Base-by-base conservation (phyloP, 2,888 invertebrate species). In the Hecatera dysodea region DNA sequence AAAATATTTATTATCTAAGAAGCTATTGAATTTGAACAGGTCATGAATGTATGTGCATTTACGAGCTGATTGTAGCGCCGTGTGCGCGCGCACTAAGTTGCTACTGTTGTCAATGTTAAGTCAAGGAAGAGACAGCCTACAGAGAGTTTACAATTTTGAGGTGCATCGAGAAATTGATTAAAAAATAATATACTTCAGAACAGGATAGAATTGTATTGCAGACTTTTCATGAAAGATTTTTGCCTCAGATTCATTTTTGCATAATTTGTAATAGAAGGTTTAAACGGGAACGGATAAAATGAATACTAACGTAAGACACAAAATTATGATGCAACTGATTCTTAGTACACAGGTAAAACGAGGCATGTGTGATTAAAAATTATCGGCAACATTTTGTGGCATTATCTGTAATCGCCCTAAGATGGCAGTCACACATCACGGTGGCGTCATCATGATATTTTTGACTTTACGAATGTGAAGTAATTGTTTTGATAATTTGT, bases 81-180 rank as follows among this genome's bases (percentile, higher is more conserved):
- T 92, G 91, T 91, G 92, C 92, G 91, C 93, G 91, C 92, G 89
- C 90, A 87, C 91, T 92, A 91, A 77, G 90, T 90, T 90, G 90
- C 91, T 92, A 93, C 93, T 93, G 93, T 93, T 93, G 93, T 93
- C 93, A 93, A 90, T 92, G 91, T 91, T 90, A 86, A 87, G 87
- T 91, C 89, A 86, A 88, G 86, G 86, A 86, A 86, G 83, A 85
- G 85, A 88, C 88, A 88, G 85, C 88, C 87, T 89, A 89, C 69
- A 84, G 81, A 83, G 77, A 86, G 74, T 70, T 79, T 72, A 67
- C 52, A 79, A 78, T 68, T 77, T 75, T 53, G 61, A 42, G 63
- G 78, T 85, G 82, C 81, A 83, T 81, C 80, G 67, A 85, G 83
- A 83, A 83, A 85, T 80, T 80, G 50, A 73, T 64, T 33, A 44